Conservation (phyloP, 2,797 vertebrate species). For the Artibeus jamaicensis region DNA sequence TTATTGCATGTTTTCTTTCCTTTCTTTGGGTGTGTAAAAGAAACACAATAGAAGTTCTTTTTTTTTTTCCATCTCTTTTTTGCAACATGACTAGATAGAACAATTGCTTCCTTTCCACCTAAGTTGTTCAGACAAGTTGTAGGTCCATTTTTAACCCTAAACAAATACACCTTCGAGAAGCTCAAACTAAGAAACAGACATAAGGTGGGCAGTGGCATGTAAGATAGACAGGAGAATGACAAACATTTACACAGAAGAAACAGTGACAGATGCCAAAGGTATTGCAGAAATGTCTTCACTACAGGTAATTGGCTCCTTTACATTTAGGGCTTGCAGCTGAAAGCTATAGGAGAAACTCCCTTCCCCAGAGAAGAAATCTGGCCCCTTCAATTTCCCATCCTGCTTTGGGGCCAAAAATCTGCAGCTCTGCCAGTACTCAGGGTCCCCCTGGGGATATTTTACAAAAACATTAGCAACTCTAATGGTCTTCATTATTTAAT, state of each 20-base stretch:
- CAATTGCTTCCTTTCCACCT: constrained; percentile 4
- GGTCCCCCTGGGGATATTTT: constrained; percentile 4
- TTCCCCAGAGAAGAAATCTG: background rate
- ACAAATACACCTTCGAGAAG: background rate
- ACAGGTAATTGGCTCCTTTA: background rate
- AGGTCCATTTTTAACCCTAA: background rate
- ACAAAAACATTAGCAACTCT: constrained; percentile 55
- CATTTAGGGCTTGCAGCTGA: background rate
- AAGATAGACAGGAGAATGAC: background rate
- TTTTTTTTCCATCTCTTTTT: background rate
- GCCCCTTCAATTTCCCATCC: background rate
- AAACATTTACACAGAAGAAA: background rate
- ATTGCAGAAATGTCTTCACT: background rate
- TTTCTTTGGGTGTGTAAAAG: constrained; percentile 31
- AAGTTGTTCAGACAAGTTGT: background rate
- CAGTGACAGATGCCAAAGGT: background rate
- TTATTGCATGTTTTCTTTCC: constrained; percentile 20
- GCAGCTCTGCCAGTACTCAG: background rate
- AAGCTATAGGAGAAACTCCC: background rate
- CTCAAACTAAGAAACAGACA: background rate
- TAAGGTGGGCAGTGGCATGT: background rate
- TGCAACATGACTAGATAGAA: background rate
- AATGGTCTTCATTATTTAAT: constrained; percentile 56
- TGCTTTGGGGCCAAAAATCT: constrained; percentile 22
- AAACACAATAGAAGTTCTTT: background rate